Percentiles rank a stretch among this genome's conserved stretches.
Evolutionary conservation across 1,140 invertebrate genomes (phyloP).

Genomic region (Megalopta genalis): DNA sequence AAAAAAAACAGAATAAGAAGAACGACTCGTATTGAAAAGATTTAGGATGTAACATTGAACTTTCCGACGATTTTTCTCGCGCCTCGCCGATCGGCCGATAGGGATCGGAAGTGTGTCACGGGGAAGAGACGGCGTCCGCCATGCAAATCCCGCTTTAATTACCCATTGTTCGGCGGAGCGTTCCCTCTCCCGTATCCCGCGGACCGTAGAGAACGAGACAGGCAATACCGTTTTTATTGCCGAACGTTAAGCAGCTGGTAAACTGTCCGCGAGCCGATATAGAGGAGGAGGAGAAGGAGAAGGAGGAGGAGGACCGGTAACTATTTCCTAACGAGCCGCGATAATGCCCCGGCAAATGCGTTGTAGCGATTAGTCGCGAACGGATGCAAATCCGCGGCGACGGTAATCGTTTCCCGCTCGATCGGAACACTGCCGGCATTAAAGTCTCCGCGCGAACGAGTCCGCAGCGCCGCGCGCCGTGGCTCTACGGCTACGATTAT

Average conservation of each 20-base stretch:
- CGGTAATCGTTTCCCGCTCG: slow-evolving; percentile 1
- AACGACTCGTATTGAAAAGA: background rate
- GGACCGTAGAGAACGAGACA: slow-evolving; percentile 46
- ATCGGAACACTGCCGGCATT: background rate
- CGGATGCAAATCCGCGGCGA: background rate
- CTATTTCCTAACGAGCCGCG: slow-evolving; percentile 24
- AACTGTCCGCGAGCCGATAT: slow-evolving; percentile 3
- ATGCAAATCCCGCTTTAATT: slow-evolving; percentile 55
- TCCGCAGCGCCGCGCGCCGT: background rate
- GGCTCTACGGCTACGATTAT: too few relatives aligned
- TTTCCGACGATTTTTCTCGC: background rate
- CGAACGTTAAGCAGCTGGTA: slow-evolving; percentile 44
- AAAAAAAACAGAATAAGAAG: too few relatives aligned
- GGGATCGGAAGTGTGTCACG: slow-evolving; percentile 7
- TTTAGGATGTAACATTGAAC: background rate
- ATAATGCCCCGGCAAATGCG: slow-evolving; percentile 41
- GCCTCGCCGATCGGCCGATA: too few relatives aligned
- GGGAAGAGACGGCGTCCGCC: background rate
- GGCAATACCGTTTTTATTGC: slow-evolving; percentile 52
- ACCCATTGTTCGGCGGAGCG: slow-evolving; percentile 44
- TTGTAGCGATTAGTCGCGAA: slow-evolving; percentile 42
- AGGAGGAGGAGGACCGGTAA: background rate
- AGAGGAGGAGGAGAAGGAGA: too few relatives aligned
- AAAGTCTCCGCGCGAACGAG: slow-evolving; percentile 10
- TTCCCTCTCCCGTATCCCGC: slow-evolving; percentile 12